Evolutionary conservation across 2,113 vertebrate species (phyloP), one percentile per base, ranked within the genome.

Genomic region (Myrmecophaga tridactyla): DNA sequence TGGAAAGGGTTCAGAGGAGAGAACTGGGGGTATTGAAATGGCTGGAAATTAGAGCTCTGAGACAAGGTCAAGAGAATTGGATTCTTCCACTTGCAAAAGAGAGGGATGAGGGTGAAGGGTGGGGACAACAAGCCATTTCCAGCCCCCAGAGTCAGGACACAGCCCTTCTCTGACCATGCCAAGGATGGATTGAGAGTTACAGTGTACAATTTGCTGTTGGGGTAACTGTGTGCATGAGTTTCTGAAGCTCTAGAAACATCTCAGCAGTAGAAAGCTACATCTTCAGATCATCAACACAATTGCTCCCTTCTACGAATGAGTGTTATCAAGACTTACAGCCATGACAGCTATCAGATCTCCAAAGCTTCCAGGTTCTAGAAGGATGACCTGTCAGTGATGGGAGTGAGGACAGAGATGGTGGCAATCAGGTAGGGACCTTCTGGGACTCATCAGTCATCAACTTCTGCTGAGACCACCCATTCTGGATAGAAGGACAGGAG

Each of bases 1-100:
- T 94, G 94, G 92, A 96, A 43, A 63, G 36, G 41, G 34, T 86
- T 96, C 85, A 95, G 92, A 94, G 85, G 76, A 72, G 53, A 86
- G 31, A 58, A 18, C 80, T 18, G 51, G 85, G 90, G 77, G 77
- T 95, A 97, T 97, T 89, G 96, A 93, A 92, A 95, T 34, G 67
- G 29, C 84, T 95, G 65, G 48, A 82, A 92, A 90, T 43, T 48
- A 39, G 76, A 89, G 63, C 31, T 83, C 15, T 2, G 72, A 2
- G 34, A 62, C 76, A 60, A 94, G 88, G 90, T 95, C 95, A 92
- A 65, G 83, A 36, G 21, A 62, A n/a, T 41, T 43, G 86, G 23
- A 53, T 25, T 6, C 86, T 31, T 88, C 62, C 15, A 36, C 60
- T 21, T 27, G 51, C 73, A 84, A 20, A 62, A 25, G 53, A 39